Evolutionary conservation across 2,113 vertebrate genomes (phyloP).

Genomic region (Lynx canadensis): DNA sequence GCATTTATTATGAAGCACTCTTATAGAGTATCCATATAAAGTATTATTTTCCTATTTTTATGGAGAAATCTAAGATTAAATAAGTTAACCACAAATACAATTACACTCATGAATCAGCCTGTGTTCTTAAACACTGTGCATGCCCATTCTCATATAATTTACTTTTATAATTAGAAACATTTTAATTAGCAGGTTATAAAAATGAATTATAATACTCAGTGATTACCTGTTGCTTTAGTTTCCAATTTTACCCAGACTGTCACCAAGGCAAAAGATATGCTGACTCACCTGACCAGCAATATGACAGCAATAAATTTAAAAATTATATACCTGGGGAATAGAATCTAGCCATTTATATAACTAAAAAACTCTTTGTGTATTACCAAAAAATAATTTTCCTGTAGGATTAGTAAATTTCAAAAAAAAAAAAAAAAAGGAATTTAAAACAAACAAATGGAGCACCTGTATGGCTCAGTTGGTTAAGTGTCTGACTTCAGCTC

Average conservation of each 20-base stretch:
- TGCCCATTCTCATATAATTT: background rate
- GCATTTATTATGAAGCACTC: background rate
- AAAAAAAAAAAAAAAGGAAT: background rate
- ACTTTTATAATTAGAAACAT: slow-evolving; percentile 33
- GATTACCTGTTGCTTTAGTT: background rate
- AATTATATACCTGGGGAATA: background rate
- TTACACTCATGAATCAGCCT: background rate
- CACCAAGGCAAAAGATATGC: background rate
- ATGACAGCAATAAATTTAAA: slow-evolving; percentile 3
- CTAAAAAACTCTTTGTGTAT: background rate
- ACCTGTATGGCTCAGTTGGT: no score
- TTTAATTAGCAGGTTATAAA: slow-evolving; percentile 16
- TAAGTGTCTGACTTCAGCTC: no score
- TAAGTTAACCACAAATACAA: background rate
- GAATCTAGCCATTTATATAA: background rate
- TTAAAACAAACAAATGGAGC: background rate
- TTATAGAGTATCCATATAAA: background rate
- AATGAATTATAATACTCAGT: background rate
- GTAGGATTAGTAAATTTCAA: background rate
- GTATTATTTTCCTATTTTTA: background rate
- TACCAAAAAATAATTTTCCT: background rate
- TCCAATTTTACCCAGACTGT: background rate
- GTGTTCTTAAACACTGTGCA: background rate
- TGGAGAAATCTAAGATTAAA: slow-evolving; percentile 7
- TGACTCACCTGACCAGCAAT: background rate